Conservation (phyloP, 2,113 vertebrate species). For the Dicrurus megarhynchus region DNA sequence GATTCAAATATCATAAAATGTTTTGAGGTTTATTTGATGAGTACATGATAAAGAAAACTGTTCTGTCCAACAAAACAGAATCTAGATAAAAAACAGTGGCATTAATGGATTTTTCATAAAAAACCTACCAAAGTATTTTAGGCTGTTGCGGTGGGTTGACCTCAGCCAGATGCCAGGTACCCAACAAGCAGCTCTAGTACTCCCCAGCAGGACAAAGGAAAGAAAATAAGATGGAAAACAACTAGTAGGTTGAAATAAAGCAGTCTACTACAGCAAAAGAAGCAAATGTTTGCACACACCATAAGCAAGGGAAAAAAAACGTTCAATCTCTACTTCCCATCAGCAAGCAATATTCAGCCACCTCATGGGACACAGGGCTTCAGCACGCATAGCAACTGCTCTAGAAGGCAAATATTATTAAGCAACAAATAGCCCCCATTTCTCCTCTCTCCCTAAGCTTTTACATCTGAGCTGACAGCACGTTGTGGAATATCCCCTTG, state of each 20-base stretch:
- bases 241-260: neutral
- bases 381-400: accelerated
- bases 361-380: too few relatives aligned
- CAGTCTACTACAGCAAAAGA: neutral
- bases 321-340: neutral
- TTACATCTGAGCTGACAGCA: neutral
- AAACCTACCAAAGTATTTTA: neutral
- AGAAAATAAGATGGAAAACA: neutral
- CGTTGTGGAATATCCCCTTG: neutral
- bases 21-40: neutral
- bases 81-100: neutral
- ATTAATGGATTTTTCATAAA: neutral
- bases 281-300: neutral
- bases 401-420: accelerated
- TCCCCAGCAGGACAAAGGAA: neutral
- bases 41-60: neutral
- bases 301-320: neutral
- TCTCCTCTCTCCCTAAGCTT: neutral
- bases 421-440: accelerated
- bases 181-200: neutral
- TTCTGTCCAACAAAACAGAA: neutral
- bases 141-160: neutral
- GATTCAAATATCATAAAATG: neutral
- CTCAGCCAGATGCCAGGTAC: neutral
- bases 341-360: neutral